Evolutionary conservation across 2,888 invertebrate species (phyloP).

Genomic region (Standfussiana lucernea): DNA sequence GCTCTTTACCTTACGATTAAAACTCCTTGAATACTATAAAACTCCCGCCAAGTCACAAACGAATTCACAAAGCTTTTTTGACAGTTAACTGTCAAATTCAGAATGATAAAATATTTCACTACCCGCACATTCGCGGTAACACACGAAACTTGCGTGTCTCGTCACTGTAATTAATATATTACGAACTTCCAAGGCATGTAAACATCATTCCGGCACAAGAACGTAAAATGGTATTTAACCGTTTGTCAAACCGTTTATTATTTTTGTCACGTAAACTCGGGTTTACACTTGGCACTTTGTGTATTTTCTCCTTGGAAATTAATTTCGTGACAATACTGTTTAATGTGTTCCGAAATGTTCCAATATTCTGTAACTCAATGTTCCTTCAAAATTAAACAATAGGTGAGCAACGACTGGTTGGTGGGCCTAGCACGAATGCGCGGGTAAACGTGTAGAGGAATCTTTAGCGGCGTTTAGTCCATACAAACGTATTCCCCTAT

Average conservation of each 20-base stretch:
- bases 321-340: slow-evolving; percentile 52
- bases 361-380: background rate
- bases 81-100: background rate
- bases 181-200: background rate
- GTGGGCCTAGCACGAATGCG: background rate
- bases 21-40: background rate
- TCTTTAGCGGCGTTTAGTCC: too few relatives aligned
- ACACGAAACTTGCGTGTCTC: background rate
- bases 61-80: background rate
- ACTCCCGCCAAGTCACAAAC: background rate
- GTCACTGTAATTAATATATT: slow-evolving; percentile 8
- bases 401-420: background rate
- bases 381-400: background rate
- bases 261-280: slow-evolving; percentile 42
- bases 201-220: slow-evolving; percentile 27
- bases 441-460: too few relatives aligned
- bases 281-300: slow-evolving; percentile 24
- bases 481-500: too few relatives aligned
- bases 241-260: slow-evolving; percentile 35
- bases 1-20: too few relatives aligned
- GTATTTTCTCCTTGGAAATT: slow-evolving; percentile 37
- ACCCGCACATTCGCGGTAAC: background rate
- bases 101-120: background rate
- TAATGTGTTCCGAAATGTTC: slow-evolving; percentile 14
- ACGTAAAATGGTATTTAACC: slow-evolving; percentile 33